Base-by-base conservation (phyloP, 1,140 invertebrate species). In the Choristoneura fumiferana region DNA sequence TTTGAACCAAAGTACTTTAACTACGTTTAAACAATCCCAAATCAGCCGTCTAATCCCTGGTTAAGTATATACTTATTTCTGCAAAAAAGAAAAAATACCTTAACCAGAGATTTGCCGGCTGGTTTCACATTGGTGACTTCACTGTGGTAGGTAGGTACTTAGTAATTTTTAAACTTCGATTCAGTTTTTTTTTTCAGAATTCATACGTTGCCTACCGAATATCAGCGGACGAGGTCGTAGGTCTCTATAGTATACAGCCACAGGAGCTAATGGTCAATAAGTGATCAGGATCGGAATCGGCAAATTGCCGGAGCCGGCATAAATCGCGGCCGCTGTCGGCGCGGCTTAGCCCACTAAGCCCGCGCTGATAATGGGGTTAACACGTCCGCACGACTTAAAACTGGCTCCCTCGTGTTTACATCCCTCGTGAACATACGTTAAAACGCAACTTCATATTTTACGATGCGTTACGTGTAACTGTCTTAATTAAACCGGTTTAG, bases 331-430 rank as follows among this genome's bases (percentile, higher is more conserved):
- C 72, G 73, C 33, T 76, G 73, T 73, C 74, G 60, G 62, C 67
- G 55, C 37, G 64, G 75, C 71, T 78, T 84, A 85, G 66, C 68
- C 63, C 54, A 63, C 63, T 83, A 81, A 86, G 73, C 81, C 76
- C 61, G 60, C 60, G 64, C 73, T 70, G 80, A 84, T 84, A 86
- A 83, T 82, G 67, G 83, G 80, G 78, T 81, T 84, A 83, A 74
- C 76, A 69, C 69, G 79, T 81, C 76, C 62, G 60, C 73, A 53
- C 37, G 69, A 75, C 70, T 81, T 80, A 77, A 78, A 82, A 78
- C 62, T 67, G 59, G 56, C 60, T 33, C 63, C 67, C 70, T 12
- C 58, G 17, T 49, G 13, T 36, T 54, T 37, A 54, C 34, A 14
- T 5, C 52, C n/a, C 10, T 33, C 13, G 15, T 6, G 9, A 18